A percentile compares a stretch with the other conserved stretches of the same genome.
phyloP scores from a whole-genome alignment of 2,888 invertebrate genomes.

The Drosophila neotestacea region DNA sequence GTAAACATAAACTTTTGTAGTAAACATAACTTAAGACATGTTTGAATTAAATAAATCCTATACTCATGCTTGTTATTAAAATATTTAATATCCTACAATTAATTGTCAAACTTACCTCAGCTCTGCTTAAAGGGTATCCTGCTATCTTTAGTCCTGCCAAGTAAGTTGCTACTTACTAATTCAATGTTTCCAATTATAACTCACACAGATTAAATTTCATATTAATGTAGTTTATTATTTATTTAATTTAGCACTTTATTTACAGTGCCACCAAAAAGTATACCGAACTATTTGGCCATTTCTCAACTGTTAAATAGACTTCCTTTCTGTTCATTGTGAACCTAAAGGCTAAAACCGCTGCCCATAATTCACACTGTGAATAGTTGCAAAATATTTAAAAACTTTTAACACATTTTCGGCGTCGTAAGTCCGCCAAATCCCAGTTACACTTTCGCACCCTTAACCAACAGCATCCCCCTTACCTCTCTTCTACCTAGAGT shows the following conservation, averaged over 20 bases:
- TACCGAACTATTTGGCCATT: not conserved
- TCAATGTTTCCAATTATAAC: not conserved
- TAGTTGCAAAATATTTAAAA: constrained; percentile 66
- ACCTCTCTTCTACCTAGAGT: not conserved
- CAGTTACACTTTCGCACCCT: constrained; percentile 27
- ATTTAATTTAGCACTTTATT: not conserved
- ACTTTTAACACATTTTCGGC: constrained; percentile 57
- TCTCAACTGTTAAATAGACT: constrained; percentile 40
- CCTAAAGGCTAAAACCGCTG: constrained; percentile 23
- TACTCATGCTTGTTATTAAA: too few relatives aligned
- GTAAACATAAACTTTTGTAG: too few relatives aligned
- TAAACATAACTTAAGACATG: too few relatives aligned
- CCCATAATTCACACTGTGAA: constrained; percentile 65
- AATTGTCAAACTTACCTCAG: too few relatives aligned
- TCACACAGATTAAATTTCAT: not conserved
- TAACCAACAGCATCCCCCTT: not conserved
- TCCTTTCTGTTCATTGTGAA: constrained; percentile 25
- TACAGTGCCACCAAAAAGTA: constrained; percentile 1
- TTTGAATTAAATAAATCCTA: too few relatives aligned
- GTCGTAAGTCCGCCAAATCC: constrained; percentile 37
- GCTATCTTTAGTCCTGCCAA: not conserved
- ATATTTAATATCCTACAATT: too few relatives aligned
- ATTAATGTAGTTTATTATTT: not conserved
- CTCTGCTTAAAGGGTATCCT: not conserved
- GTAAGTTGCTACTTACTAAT: not conserved